phyloP scores from a whole-genome alignment of 2,888 invertebrate species.

The Dryocosmus kuriphilus region DNA sequence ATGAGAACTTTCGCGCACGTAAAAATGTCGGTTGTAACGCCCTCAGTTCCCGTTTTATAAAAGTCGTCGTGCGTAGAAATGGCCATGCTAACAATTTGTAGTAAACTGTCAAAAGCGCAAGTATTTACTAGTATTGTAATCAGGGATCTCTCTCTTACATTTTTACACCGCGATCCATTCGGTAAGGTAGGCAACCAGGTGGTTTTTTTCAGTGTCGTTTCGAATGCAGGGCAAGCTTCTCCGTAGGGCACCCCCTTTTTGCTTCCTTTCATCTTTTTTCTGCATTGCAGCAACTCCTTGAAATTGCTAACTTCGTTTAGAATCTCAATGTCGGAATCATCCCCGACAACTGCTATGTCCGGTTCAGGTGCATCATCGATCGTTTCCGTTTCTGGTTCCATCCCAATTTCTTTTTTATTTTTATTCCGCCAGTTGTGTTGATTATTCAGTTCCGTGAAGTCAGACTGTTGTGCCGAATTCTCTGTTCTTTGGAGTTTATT shows the following conservation, averaged over 20 bases:
- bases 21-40: background rate
- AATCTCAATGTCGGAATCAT: background rate
- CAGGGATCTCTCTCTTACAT: background rate
- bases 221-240: background rate
- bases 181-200: background rate
- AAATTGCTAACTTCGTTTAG: background rate
- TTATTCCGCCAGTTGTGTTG: slow-evolving; percentile 45
- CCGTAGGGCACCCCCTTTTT: background rate
- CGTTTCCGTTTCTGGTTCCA: background rate
- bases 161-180: background rate
- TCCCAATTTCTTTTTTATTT: slow-evolving; percentile 5
- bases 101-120: background rate
- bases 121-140: background rate
- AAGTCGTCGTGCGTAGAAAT: background rate
- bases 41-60: background rate
- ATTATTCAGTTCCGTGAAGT: background rate
- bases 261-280: background rate
- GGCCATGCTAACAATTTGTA: background rate
- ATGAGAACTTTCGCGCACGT: background rate
- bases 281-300: background rate
- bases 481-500: background rate
- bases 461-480: background rate
- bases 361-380: background rate
- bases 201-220: background rate
- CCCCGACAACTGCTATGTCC: background rate